These are phyloP conservation scores for Scolopax mira DNA, from an alignment of 2,113 vertebrate species.

Conservation along the genomic window DNA sequence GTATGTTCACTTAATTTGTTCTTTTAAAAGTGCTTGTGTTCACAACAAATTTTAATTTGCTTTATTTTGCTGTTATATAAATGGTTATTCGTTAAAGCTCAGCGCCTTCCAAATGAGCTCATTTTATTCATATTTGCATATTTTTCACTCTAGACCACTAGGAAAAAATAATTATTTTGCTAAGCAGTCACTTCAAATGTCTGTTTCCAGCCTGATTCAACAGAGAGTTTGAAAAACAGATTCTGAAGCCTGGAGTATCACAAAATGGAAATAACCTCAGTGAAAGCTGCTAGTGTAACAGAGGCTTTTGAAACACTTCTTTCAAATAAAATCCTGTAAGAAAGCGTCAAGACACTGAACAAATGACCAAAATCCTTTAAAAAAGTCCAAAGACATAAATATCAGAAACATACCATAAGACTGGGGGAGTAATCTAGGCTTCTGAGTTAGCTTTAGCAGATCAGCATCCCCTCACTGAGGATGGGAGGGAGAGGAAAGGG, in stretches of 20 bases:
- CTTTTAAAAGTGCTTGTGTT: slow-evolving; percentile 29
- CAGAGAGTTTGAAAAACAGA: neutral
- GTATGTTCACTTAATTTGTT: slow-evolving; percentile 25
- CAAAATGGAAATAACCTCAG: neutral
- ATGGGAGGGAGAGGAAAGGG: neutral
- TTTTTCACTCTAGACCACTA: slow-evolving; percentile 39
- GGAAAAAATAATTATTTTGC: slow-evolving; percentile 5
- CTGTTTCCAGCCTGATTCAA: neutral
- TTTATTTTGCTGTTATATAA: slow-evolving; percentile 35
- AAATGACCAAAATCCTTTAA: neutral
- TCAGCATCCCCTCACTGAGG: neutral
- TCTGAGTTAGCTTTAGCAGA: neutral
- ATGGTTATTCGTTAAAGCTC: slow-evolving; percentile 37
- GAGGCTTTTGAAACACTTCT: neutral
- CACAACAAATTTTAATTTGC: slow-evolving; percentile 38
- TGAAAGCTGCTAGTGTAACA: neutral
- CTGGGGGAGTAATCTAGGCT: neutral
- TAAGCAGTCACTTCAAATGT: slow-evolving; percentile 18
- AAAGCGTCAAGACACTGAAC: neutral
- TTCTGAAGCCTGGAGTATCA: neutral
- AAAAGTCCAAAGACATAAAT: neutral
- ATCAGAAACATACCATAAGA: neutral
- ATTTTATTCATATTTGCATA: slow-evolving; percentile 41
- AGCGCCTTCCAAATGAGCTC: slow-evolving; percentile 6
- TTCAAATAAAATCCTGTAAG: neutral